phyloP scores from a whole-genome alignment of 2,797 vertebrate genomes.

The Tangara arthus region DNA sequence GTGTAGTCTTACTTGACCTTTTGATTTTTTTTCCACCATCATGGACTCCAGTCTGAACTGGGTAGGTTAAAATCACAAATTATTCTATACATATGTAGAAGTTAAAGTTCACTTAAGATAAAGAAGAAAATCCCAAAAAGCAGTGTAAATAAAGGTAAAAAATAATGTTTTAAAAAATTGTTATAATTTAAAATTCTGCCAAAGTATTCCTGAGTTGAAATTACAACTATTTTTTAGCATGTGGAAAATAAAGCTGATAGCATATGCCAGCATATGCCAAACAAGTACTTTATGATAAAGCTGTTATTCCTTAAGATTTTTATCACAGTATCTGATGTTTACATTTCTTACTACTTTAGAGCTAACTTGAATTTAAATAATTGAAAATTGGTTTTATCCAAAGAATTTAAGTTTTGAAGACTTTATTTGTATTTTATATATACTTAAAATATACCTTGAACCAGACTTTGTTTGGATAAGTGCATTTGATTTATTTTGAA shows the following conservation, averaged over 20 bases:
- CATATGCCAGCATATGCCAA: background rate
- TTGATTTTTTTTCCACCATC: background rate
- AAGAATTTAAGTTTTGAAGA: slow-evolving; percentile 23
- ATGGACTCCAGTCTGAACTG: background rate
- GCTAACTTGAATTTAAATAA: slow-evolving; percentile 31
- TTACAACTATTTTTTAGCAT: background rate
- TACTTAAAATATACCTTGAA: slow-evolving; percentile 20
- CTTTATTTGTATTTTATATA: slow-evolving; percentile 16
- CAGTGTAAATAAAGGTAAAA: background rate
- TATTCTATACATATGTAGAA: background rate
- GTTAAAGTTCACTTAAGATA: background rate
- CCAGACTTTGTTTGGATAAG: background rate
- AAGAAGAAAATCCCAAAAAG: background rate
- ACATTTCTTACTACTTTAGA: slow-evolving; percentile 60
- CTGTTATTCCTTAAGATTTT: slow-evolving; percentile 14
- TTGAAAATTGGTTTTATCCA: background rate
- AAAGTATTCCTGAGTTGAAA: background rate
- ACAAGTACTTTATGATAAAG: background rate
- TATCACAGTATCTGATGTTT: slow-evolving; percentile 49
- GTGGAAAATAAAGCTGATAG: background rate
- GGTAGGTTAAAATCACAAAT: background rate
- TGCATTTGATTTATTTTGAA: slow-evolving; percentile 45
- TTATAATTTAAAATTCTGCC: background rate
- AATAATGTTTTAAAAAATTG: background rate
- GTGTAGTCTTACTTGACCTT: background rate